Base-by-base conservation (phyloP, 1,140 invertebrate species). In the Micrasema minimum region DNA sequence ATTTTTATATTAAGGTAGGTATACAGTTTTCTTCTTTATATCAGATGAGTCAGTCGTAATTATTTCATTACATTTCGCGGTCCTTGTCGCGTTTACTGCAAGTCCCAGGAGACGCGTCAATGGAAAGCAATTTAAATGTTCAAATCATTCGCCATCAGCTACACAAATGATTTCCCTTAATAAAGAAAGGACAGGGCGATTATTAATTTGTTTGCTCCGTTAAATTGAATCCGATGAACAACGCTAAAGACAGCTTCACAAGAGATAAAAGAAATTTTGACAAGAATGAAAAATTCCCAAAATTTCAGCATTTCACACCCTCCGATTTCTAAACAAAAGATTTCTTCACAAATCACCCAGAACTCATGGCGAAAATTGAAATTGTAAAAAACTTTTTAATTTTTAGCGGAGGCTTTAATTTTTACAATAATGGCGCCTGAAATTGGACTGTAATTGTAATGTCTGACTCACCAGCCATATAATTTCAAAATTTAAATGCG, bases 401-500 rank as follows among this genome's bases (percentile, higher is more conserved):
- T 59, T 59, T 59, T 59, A 59, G 38, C 55, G 16, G 37, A 11
- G 35, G 37, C 55, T 20, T 59, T 59, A 59, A 59, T 59, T 59
- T 59, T 59, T 14, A 35, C 31, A 22, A 41, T 59, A 59, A 59
- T 23, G 41, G 35, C 31, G 37, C 14, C 14, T 14, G 46, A 66
- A 46, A 50, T 14, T 38, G 31, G 37, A 55, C 14, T 35, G 14
- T 69, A 74, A 74, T 70, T 69, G 68, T 70, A 70, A 67, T 62
- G 50, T 62, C 68, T 53, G 62, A 66, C 43, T 66, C 72, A 74
- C 69, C 67, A 67, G 69, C 38, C 43, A 70, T 74, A 65, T 74
- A 74, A 74, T 74, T 74, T 74, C 69, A 59, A 74, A 74, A 70
- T 74, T 74, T 74, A 68, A 74, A 74, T 74, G 66, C 38, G 69